phyloP scores from a whole-genome alignment of 2,888 invertebrate genomes.

The Epinotia brunnichana region DNA sequence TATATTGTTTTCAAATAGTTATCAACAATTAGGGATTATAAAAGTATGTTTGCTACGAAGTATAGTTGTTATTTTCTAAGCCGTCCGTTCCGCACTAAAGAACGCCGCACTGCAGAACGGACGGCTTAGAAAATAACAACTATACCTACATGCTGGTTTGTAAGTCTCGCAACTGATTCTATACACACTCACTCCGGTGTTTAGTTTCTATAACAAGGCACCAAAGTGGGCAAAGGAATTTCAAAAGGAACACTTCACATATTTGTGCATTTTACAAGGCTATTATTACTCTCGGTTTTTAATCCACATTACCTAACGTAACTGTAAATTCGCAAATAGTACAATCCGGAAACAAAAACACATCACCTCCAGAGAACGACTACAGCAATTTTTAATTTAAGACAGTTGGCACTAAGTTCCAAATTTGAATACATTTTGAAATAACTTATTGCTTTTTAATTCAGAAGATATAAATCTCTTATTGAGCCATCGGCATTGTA shows the following conservation, averaged over 20 bases:
- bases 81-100: too few species aligned
- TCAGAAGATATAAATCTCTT: slow-evolving; percentile 62
- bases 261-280: slow-evolving; percentile 29
- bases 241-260: slow-evolving; percentile 1
- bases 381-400: background rate
- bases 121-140: too few species aligned
- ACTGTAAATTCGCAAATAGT: slow-evolving; percentile 67
- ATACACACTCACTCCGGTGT: background rate
- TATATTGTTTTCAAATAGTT: slow-evolving; percentile 38
- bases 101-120: too few species aligned
- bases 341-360: background rate
- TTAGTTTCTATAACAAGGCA: background rate
- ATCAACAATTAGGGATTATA: slow-evolving; percentile 34
- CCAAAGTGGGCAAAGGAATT: slow-evolving; percentile 19
- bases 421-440: background rate
- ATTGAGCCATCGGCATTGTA: slow-evolving; percentile 71
- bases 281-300: slow-evolving; percentile 30
- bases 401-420: background rate
- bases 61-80: too few species aligned
- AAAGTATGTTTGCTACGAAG: slow-evolving; percentile 7
- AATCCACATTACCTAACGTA: slow-evolving; percentile 58
- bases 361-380: background rate
- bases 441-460: slow-evolving; percentile 6
- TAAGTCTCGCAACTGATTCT: background rate
- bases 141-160: background rate